Conservation (phyloP, 2,113 vertebrate genomes). For the Epinephelus moara region DNA sequence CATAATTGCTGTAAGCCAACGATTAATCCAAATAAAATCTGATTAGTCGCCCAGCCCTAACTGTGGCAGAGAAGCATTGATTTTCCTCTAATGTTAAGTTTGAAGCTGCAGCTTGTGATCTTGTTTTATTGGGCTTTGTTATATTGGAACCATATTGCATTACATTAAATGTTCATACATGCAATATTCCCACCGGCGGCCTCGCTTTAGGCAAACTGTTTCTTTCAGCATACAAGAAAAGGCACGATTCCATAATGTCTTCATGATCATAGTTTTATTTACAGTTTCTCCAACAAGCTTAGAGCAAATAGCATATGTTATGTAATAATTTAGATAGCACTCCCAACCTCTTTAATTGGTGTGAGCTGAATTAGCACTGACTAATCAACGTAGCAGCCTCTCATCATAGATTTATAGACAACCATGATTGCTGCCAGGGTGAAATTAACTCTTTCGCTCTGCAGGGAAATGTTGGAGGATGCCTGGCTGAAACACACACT, state of each 20-base stretch:
- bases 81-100: neutral
- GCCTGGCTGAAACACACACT: slow-evolving; percentile 18
- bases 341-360: slow-evolving; percentile 55
- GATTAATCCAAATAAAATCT: too few species aligned
- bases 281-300: slow-evolving; percentile 34
- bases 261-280: slow-evolving; percentile 50
- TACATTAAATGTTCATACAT: neutral
- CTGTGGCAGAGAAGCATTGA: neutral
- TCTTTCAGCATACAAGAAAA: slow-evolving; percentile 4
- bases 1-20: too few species aligned
- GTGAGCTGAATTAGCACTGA: slow-evolving; percentile 57
- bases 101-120: neutral
- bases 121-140: neutral
- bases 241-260: neutral
- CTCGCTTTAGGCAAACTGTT: neutral
- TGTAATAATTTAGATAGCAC: slow-evolving; percentile 57
- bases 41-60: too few species aligned
- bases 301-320: slow-evolving; percentile 52
- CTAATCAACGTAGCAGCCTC: slow-evolving; percentile 65
- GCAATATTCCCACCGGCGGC: neutral
- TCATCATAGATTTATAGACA: slow-evolving; percentile 70
- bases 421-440: slow-evolving; percentile 56
- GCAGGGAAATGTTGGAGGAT: slow-evolving; percentile 45
- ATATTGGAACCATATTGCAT: neutral
- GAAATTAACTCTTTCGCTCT: slow-evolving; percentile 67